Conservation (phyloP, 2,888 invertebrate genomes). For the Chaetoderma sp. region DNA sequence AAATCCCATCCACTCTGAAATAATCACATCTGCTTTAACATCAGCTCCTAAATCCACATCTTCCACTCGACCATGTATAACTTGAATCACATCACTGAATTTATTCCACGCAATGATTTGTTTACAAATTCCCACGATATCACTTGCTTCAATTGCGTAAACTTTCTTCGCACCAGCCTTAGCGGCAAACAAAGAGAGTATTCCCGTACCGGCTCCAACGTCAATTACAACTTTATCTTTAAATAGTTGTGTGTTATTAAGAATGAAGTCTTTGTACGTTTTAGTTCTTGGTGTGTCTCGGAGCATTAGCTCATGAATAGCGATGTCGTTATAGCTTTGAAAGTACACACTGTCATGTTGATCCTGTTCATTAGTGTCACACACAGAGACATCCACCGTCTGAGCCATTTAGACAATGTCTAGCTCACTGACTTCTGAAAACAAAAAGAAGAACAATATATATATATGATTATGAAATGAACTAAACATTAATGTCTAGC, state of each 20-base stretch:
- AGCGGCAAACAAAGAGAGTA: conserved; percentile 66
- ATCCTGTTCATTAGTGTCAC: background rate
- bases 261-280: conserved; percentile 63
- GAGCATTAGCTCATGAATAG: conserved; percentile 66
- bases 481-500: no score
- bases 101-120: conserved; percentile 58
- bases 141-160: conserved; percentile 66
- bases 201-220: conserved; percentile 67
- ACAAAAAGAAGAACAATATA: no score
- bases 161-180: conserved; percentile 64
- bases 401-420: no score
- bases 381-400: no score
- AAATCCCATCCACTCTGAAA: conserved; percentile 70
- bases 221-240: conserved; percentile 72
- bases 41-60: conserved; percentile 54
- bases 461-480: no score
- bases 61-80: conserved; percentile 60
- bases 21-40: conserved; percentile 61
- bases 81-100: conserved; percentile 50
- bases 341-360: conserved; percentile 47
- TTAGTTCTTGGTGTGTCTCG: conserved; percentile 63
- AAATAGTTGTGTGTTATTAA: conserved; percentile 58
- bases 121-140: conserved; percentile 51
- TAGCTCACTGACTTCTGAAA: no score
- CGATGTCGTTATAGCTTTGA: conserved; percentile 57